Evolutionary conservation across 2,888 invertebrate genomes (phyloP).

Genomic region (Ceratothoa steindachneri): DNA sequence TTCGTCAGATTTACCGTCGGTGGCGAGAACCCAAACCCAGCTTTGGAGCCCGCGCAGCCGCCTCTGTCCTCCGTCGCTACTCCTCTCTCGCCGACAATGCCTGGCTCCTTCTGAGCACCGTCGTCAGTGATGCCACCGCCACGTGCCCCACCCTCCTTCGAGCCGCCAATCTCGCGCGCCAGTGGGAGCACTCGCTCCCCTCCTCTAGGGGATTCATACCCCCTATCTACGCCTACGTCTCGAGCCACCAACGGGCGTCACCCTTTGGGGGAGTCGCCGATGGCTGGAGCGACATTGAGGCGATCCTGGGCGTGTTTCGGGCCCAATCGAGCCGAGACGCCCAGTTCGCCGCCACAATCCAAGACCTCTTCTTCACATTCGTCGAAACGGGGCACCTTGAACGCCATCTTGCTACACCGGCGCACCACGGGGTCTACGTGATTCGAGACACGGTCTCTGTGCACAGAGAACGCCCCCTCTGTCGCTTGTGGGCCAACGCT

Average conservation of each 20-base stretch:
- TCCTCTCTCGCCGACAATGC: constrained; percentile 27
- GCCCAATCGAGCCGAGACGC: constrained; percentile 18
- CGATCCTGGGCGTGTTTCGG: constrained; percentile 72
- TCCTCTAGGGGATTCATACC: constrained; percentile 66
- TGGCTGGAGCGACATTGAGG: constrained; percentile 68
- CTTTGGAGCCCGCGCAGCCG: constrained; percentile 17
- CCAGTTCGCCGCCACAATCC: constrained; percentile 24
- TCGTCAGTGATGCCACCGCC: constrained; percentile 38
- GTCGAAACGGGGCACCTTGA: constrained; percentile 25
- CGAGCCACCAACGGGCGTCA: constrained; percentile 54
- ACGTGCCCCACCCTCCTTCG: constrained; percentile 32
- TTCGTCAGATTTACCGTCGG: not conserved
- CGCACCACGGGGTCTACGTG: constrained; percentile 37
- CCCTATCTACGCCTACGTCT: constrained; percentile 49
- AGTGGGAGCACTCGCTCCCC: constrained; percentile 29
- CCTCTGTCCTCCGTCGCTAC: constrained; percentile 25
- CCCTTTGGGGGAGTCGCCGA: constrained; percentile 55
- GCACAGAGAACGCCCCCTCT: constrained; percentile 24
- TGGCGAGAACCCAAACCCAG: not conserved
- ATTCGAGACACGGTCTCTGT: constrained; percentile 20
- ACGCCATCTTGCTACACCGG: constrained; percentile 31
- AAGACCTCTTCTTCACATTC: constrained; percentile 39
- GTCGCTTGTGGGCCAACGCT: constrained; percentile 33
- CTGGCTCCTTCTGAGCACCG: constrained; percentile 36
- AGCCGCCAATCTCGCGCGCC: constrained; percentile 31